Percentiles rank a stretch among this genome's conserved stretches.
Conservation (phyloP, 2,797 vertebrate species). For the Leptatherina wallacei region DNA sequence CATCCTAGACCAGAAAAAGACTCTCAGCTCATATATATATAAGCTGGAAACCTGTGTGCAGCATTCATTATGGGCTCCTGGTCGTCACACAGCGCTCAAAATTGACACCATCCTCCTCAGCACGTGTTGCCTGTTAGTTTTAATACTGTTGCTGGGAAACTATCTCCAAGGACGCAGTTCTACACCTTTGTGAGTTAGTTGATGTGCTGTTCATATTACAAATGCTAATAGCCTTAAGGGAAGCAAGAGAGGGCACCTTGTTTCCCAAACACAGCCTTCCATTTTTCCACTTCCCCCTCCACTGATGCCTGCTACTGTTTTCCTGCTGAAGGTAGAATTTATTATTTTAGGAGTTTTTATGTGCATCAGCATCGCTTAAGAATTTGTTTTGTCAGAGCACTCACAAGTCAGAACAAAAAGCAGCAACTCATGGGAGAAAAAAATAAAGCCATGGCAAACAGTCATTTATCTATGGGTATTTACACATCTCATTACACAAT, state of each 20-base stretch:
- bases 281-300: conserved; percentile 33
- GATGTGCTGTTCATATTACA: conserved; percentile 65
- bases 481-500: conserved; percentile 63
- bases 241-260: conserved; percentile 34
- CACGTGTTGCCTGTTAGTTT: conserved; percentile 63
- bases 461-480: conserved; percentile 58
- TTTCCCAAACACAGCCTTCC: conserved; percentile 41
- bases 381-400: conserved; percentile 29
- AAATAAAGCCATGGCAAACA: conserved; percentile 28
- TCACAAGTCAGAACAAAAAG: conserved; percentile 50
- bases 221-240: conserved; percentile 77
- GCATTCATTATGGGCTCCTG: conserved; percentile 46
- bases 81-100: conserved; percentile 39
- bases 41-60: conserved; percentile 50
- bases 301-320: conserved; percentile 44
- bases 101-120: conserved; percentile 57
- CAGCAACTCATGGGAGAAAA: conserved; percentile 17
- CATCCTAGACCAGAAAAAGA: conserved; percentile 37
- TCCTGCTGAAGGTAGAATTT: conserved; percentile 51
- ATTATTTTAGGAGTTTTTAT: conserved; percentile 53
- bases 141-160: conserved; percentile 81
- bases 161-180: conserved; percentile 68
- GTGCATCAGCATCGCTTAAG: conserved; percentile 1
- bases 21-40: conserved; percentile 43
- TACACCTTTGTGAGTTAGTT: conserved; percentile 59